Percentiles rank a stretch among this genome's conserved stretches.
Evolutionary conservation across 2,113 vertebrate genomes (phyloP).

Genomic region (Anthoscopus minutus): DNA sequence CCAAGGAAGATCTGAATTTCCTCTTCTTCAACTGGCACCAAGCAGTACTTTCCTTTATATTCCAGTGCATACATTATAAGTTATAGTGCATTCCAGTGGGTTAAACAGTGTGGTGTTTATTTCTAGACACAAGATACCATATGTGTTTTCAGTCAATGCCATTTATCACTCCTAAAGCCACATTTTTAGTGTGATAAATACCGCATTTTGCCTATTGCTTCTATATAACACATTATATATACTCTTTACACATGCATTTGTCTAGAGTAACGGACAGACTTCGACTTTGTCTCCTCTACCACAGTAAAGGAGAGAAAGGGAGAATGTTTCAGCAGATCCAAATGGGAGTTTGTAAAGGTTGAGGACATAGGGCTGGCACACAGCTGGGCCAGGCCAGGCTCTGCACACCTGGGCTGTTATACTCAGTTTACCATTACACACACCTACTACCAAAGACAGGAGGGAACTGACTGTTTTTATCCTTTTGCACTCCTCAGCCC

Average conservation of each 20-base stretch:
- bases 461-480: background rate
- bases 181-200: background rate
- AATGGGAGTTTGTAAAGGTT: background rate
- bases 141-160: background rate
- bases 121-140: background rate
- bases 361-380: rapidly evolving
- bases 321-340: background rate
- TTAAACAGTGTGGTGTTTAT: background rate
- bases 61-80: background rate
- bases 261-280: background rate
- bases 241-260: background rate
- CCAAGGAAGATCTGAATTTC: background rate
- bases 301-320: background rate
- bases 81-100: background rate
- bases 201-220: background rate
- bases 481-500: background rate
- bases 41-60: background rate
- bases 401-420: background rate
- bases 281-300: background rate
- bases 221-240: background rate
- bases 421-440: background rate
- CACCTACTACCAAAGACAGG: background rate
- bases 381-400: background rate
- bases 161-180: background rate
- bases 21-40: background rate